A percentile compares a stretch with the other conserved stretches of the same genome.
Conservation (phyloP, 2,113 vertebrate genomes). For the Peromyscus maniculatus region DNA sequence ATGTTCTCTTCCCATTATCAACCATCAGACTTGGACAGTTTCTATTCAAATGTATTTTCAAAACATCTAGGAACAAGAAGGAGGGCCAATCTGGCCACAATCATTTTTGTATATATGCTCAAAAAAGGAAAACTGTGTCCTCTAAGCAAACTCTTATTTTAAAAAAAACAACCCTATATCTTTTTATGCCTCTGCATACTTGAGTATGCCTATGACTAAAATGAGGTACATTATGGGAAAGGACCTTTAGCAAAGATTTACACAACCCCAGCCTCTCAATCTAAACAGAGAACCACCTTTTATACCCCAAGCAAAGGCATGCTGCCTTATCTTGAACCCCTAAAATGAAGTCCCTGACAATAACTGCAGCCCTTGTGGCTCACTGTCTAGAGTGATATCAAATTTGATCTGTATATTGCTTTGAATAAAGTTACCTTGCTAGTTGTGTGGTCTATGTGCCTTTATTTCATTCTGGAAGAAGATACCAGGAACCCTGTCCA, state of each 20-base stretch:
- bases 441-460: neutral
- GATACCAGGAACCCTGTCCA: neutral
- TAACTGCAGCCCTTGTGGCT: neutral
- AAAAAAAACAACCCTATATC: neutral
- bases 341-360: neutral
- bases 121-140: neutral
- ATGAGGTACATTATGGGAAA: neutral
- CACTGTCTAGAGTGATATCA: neutral
- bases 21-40: neutral
- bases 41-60: neutral
- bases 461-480: neutral
- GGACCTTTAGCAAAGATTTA: neutral
- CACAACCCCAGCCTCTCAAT: neutral
- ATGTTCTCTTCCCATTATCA: neutral
- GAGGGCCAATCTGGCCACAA: neutral
- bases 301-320: neutral
- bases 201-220: neutral
- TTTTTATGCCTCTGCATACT: neutral
- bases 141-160: neutral
- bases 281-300: neutral
- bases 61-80: neutral
- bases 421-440: neutral
- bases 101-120: neutral
- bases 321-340: neutral
- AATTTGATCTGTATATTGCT: neutral